A percentile compares a stretch with the other conserved stretches of the same genome.
Conservation (phyloP, 2,113 vertebrate genomes). For the Agelaius tricolor region DNA sequence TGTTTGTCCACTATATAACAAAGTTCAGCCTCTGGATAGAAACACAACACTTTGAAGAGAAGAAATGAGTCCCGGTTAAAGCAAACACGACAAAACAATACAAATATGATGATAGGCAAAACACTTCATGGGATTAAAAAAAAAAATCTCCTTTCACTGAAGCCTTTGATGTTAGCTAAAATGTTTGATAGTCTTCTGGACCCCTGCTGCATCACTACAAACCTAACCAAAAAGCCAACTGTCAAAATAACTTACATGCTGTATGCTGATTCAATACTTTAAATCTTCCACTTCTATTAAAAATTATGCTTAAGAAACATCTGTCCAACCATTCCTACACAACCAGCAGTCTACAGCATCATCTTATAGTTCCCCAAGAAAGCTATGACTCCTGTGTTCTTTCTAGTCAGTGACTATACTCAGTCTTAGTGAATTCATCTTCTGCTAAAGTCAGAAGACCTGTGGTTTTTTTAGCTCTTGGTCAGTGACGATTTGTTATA, state of each 20-base stretch:
- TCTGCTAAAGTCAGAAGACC: neutral
- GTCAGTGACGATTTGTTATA: neutral
- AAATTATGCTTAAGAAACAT: neutral
- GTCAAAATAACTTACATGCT: neutral
- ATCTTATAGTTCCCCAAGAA: neutral
- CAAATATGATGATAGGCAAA: neutral
- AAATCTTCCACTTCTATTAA: neutral
- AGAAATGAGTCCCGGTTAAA: neutral
- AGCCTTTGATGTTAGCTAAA: neutral
- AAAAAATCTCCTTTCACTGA: neutral
- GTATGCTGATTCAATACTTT: neutral
- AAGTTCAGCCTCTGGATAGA: neutral
- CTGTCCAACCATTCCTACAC: neutral
- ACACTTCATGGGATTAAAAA: neutral
- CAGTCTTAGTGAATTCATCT: neutral
- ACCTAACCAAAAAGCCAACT: neutral
- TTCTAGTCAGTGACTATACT: neutral
- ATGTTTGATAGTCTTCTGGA: neutral
- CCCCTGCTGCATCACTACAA: neutral
- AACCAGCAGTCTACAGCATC: neutral
- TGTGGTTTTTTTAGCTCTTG: neutral
- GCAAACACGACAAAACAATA: neutral
- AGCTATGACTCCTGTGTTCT: neutral
- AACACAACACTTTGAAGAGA: neutral
- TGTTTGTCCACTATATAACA: neutral